Conservation (phyloP, 2,888 invertebrate genomes). For the Ptilodon capucinus region DNA sequence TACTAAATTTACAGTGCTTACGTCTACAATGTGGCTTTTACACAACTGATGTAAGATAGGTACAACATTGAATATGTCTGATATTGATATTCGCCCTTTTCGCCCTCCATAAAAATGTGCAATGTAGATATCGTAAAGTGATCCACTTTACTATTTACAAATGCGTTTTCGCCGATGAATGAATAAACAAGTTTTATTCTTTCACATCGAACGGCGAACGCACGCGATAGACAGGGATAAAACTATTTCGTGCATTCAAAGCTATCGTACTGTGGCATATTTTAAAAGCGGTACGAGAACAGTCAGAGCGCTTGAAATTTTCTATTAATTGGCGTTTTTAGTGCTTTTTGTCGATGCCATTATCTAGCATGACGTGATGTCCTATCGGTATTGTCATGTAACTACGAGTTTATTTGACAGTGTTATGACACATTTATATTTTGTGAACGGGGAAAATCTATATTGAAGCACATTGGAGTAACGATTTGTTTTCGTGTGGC, state of each 20-base stretch:
- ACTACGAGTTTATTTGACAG: constrained; percentile 44
- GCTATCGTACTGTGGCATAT: constrained; percentile 50
- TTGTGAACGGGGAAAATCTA: constrained; percentile 37
- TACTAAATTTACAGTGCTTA: constrained; percentile 37
- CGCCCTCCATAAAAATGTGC: constrained; percentile 53
- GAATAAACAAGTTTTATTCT: constrained; percentile 40
- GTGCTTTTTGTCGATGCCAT: constrained; percentile 57
- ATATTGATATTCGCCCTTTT: constrained; percentile 44
- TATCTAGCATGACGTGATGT: constrained; percentile 54
- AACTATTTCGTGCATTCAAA: constrained; percentile 37
- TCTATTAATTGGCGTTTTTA: constrained; percentile 74
- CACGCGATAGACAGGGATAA: constrained; percentile 50
- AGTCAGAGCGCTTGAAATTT: constrained; percentile 66
- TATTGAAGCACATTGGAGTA: constrained; percentile 29
- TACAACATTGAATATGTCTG: constrained; percentile 29
- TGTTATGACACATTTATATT: constrained; percentile 46
- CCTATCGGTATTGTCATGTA: constrained; percentile 53
- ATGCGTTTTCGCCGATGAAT: constrained; percentile 53
- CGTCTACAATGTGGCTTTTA: constrained; percentile 21
- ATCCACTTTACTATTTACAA: constrained; percentile 60
- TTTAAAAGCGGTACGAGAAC: constrained; percentile 59
- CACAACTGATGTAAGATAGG: constrained; percentile 25
- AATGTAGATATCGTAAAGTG: constrained; percentile 52
- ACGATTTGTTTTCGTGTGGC: constrained; percentile 35
- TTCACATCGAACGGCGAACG: constrained; percentile 33